These are phyloP conservation scores for Grapholita molesta DNA, from an alignment of 1,140 invertebrate species.

Conservation along the genomic window DNA sequence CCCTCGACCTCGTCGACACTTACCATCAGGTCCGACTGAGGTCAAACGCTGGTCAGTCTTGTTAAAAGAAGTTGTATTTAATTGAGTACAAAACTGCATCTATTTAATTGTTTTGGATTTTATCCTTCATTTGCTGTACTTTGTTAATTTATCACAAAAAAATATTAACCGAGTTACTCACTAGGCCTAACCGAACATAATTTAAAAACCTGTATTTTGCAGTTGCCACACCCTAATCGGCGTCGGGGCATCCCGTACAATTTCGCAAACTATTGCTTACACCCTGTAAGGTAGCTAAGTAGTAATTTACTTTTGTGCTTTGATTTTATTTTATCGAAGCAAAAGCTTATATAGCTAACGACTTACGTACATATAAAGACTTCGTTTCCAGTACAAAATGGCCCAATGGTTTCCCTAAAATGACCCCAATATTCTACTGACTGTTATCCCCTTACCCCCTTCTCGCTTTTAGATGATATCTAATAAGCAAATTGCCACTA, in stretches of 20 bases:
- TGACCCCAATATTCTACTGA: too few species aligned
- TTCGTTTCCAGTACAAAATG: too few species aligned
- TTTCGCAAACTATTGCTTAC: slow-evolving; percentile 5
- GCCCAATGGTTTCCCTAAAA: too few species aligned
- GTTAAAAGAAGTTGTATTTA: too few species aligned
- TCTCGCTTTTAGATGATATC: too few species aligned
- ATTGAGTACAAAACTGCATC: not conserved
- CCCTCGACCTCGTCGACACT: too few species aligned
- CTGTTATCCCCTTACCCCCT: too few species aligned
- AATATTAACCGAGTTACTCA: not conserved
- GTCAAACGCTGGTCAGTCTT: too few species aligned
- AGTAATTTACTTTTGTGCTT: not conserved
- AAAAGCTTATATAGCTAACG: not conserved
- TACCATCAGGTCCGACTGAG: too few species aligned
- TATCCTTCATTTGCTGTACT: not conserved
- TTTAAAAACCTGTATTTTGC: not conserved
- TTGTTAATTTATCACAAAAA: not conserved
- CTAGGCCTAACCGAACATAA: not conserved
- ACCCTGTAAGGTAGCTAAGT: not conserved
- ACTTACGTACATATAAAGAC: too few species aligned
- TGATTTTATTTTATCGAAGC: not conserved
- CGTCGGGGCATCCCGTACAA: not conserved
- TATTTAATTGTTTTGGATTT: not conserved
- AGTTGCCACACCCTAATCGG: not conserved
- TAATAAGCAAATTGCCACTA: too few species aligned